Conservation (phyloP, 2,888 invertebrate genomes). For the Leucophenga maculata region DNA sequence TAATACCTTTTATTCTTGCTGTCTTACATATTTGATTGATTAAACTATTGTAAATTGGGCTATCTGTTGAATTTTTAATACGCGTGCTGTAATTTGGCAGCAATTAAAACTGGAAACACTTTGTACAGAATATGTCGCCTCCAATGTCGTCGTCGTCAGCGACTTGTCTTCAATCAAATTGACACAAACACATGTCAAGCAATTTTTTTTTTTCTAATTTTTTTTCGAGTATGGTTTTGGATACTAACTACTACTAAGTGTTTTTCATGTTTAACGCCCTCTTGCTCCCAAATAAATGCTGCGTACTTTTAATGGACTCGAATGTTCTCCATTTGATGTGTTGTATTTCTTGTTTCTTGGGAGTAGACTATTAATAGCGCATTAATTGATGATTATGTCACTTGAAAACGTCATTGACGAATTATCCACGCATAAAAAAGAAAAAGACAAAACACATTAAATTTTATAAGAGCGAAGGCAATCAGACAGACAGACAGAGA, state of each 20-base stretch:
- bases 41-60: conserved; percentile 54
- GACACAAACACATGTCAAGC: conserved; percentile 60
- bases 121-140: neutral
- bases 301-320: neutral
- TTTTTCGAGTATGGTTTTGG: neutral
- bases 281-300: no score
- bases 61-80: conserved; percentile 60
- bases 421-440: conserved; percentile 45
- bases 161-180: conserved; percentile 55
- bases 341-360: neutral
- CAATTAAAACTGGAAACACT: conserved; percentile 42
- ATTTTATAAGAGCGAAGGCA: conserved; percentile 25
- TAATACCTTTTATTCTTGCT: neutral
- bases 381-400: conserved; percentile 70
- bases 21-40: conserved; percentile 53
- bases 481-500: no score
- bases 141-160: neutral
- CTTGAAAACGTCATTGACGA: conserved; percentile 66
- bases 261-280: conserved; percentile 35
- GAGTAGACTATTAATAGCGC: conserved; percentile 60
- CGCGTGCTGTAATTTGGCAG: conserved; percentile 51
- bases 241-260: conserved; percentile 47
- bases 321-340: no score
- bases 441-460: conserved; percentile 28
- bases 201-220: no score